Base-by-base conservation (phyloP, 2,113 vertebrate species). In the Ameiurus melas region DNA sequence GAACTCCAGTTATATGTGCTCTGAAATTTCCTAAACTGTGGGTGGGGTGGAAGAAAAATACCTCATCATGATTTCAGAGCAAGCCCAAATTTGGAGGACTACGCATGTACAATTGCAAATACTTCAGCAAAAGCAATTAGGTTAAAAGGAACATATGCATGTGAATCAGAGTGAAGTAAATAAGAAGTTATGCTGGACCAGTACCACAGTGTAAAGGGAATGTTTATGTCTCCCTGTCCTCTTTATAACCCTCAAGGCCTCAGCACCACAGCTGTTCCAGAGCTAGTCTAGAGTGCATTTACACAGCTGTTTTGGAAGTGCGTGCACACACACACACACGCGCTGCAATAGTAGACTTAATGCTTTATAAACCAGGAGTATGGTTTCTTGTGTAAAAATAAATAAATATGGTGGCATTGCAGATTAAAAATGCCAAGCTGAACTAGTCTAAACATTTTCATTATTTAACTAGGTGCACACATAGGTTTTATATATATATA, bases 251-350 rank as follows among this genome's bases (percentile, higher is more conserved):
- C 39, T 77, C 5, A 39, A 0, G 8, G 39, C 39, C 39, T 86
- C 58, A 78, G 71, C 27, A n/a, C 14, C 73, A 78, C 85, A 86
- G 73, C 71, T 86, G 85, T 66, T 80, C 10, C 57, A 25, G 57
- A 10, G 43, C 27, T 66, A 0, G 73, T 51, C 73, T 64, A 7
- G 58, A 66, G 60, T 62, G 75, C 85, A 86, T 86, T 86, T 80
- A 53, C 75, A 66, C 85, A 86, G 85, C 75, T 78, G 55, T 51
- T 77, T 62, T 57, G n/a, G 53, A 3, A 80, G 51, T 80, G 78
- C 9, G 47, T 51, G 47, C 47, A 20, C 33, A 39, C 51, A 88
- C 64, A 51, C 62, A 16, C 43, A n/a, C 0, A 10, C 20, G 4
- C 19, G 16, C 27, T n/a, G 55, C 47, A 55, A 9, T 16, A 55